Conservation (phyloP, 2,888 invertebrate genomes). For the Liopterus haemorrhoidalis region DNA sequence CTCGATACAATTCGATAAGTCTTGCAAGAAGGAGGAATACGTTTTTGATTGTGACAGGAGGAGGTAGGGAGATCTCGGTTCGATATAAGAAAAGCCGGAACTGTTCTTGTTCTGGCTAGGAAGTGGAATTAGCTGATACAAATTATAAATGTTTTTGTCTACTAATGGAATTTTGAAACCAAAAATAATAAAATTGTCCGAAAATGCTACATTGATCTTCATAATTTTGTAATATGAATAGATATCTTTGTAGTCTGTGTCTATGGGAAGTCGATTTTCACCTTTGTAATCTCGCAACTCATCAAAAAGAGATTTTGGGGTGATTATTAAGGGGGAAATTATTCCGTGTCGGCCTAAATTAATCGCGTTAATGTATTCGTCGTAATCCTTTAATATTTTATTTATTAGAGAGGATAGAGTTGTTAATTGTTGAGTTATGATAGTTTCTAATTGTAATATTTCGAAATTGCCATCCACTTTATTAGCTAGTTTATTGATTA, state of each 20-base stretch:
- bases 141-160: conserved; percentile 14
- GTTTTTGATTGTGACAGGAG: conserved; percentile 24
- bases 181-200: conserved; percentile 20
- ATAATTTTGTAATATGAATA: conserved; percentile 13
- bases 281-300: conserved; percentile 21
- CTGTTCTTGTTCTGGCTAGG: conserved; percentile 20
- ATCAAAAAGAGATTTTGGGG: conserved; percentile 15
- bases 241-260: conserved; percentile 10
- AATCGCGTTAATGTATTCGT: conserved; percentile 22
- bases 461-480: conserved; percentile 9
- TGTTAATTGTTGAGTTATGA: conserved; percentile 16
- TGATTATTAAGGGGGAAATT: conserved; percentile 22
- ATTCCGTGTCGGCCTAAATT: conserved; percentile 25
- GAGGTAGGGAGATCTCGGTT: conserved; percentile 18
- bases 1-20: conserved; percentile 14
- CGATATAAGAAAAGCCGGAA: conserved; percentile 22
- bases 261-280: conserved; percentile 16
- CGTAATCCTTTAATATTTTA: conserved; percentile 17
- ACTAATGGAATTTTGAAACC: conserved; percentile 24
- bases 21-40: conserved; percentile 13
- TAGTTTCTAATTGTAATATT: conserved; percentile 12
- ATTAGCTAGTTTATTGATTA: conserved; percentile 20
- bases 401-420: conserved; percentile 13
- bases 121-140: conserved; percentile 22
- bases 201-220: conserved; percentile 12